phyloP scores from a whole-genome alignment of 2,888 invertebrate species.

The Agonum fuliginosum region DNA sequence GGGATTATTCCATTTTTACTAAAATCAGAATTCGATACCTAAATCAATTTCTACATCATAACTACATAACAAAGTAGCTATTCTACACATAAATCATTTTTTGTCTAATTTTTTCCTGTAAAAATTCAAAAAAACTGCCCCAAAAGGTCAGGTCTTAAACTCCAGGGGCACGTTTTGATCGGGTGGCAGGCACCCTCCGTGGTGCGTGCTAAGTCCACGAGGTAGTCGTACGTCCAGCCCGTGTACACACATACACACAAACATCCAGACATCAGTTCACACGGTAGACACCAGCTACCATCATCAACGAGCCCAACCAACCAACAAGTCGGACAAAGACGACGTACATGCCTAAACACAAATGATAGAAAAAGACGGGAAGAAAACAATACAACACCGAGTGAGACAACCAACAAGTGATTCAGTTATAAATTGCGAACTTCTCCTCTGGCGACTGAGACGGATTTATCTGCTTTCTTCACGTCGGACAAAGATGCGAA shows the following conservation, averaged over 20 bases:
- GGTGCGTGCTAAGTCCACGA: not conserved
- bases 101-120: no score
- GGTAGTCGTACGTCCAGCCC: conserved; percentile 12
- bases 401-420: not conserved
- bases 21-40: no score
- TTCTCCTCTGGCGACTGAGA: no score
- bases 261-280: not conserved
- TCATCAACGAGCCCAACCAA: not conserved
- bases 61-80: no score
- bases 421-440: no score
- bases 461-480: not conserved
- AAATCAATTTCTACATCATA: no score
- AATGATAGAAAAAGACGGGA: no score
- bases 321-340: not conserved
- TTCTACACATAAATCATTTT: no score
- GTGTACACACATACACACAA: not conserved
- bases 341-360: not conserved
- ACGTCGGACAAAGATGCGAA: not conserved
- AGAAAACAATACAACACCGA: no score
- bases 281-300: not conserved
- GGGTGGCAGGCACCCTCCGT: conserved; percentile 9
- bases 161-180: conserved; percentile 15
- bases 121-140: not conserved
- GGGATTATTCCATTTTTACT: no score
- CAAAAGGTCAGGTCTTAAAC: not conserved